A percentile compares a stretch with the other conserved stretches of the same genome.
Conservation (phyloP, 2,113 vertebrate genomes). For the Pseudorhombus dupliciocellatus region DNA sequence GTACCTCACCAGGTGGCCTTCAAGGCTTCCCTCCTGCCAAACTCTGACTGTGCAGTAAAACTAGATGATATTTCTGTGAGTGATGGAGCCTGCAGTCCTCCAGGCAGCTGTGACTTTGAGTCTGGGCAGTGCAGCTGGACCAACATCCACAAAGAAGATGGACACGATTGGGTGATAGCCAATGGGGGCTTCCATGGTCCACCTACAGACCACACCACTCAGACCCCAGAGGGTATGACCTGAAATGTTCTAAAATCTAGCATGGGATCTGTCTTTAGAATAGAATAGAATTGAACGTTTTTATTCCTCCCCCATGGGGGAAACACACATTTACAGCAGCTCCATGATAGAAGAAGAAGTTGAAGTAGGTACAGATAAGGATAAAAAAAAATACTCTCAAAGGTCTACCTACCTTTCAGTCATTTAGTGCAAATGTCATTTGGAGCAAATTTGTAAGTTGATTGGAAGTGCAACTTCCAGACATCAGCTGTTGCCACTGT, state of each 20-base stretch:
- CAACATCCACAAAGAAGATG: constrained; percentile 50
- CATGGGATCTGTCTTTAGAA: too few species aligned
- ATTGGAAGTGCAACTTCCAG: neutral
- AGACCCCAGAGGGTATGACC: constrained; percentile 67
- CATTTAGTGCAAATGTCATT: too few species aligned
- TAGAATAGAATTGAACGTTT: too few species aligned
- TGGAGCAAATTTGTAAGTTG: neutral
- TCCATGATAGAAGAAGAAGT: too few species aligned
- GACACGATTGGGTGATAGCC: constrained; percentile 74
- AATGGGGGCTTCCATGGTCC: constrained; percentile 65
- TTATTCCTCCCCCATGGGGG: too few species aligned
- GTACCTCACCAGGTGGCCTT: constrained; percentile 73
- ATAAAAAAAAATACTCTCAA: too few species aligned
- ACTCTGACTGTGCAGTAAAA: constrained; percentile 43
- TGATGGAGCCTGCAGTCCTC: constrained; percentile 62
- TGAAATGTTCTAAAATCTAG: neutral
- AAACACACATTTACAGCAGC: too few species aligned
- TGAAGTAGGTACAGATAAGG: too few species aligned
- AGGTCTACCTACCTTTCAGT: too few species aligned
- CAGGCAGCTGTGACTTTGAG: constrained; percentile 81
- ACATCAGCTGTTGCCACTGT: neutral
- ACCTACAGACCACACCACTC: constrained; percentile 71
- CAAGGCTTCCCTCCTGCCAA: constrained; percentile 44
- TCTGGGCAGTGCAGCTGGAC: constrained; percentile 76
- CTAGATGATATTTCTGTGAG: constrained; percentile 78